Conservation (phyloP, 2,888 invertebrate genomes). For the Eurytoma californica region DNA sequence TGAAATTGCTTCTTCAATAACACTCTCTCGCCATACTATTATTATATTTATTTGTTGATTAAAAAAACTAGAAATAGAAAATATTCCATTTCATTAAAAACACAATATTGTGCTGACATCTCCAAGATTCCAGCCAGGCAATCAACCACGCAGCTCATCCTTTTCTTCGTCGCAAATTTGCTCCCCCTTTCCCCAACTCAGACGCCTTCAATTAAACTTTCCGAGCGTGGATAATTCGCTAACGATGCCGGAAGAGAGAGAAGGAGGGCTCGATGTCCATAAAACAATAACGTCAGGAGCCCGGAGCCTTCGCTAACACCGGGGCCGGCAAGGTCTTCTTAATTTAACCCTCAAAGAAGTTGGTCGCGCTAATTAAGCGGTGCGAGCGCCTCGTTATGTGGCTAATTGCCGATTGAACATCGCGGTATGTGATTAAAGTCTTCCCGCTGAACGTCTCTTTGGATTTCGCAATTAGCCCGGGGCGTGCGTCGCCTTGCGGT, state of each 20-base stretch:
- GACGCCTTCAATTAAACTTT: constrained; percentile 34
- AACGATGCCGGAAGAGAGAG: constrained; percentile 11
- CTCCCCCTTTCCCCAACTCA: background rate
- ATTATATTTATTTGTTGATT: no score
- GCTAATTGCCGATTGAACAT: background rate
- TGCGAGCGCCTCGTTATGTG: background rate
- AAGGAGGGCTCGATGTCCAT: constrained; percentile 17
- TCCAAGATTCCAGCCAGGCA: no score
- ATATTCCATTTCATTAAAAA: no score
- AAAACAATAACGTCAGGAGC: constrained; percentile 31
- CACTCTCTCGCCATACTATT: no score
- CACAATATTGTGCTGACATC: no score
- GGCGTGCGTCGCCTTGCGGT: background rate
- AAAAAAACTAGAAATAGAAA: no score
- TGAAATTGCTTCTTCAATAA: no score
- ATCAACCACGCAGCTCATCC: no score
- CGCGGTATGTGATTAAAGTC: background rate
- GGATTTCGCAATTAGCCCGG: background rate
- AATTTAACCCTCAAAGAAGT: background rate
- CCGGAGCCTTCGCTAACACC: background rate
- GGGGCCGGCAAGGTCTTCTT: background rate
- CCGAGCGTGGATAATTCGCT: constrained; percentile 19
- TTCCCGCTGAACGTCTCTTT: background rate
- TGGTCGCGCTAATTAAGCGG: constrained; percentile 21
- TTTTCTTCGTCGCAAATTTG: background rate